These are phyloP conservation scores for Plusia festucae DNA, from an alignment of 2,888 invertebrate genomes.

Conservation along the genomic window DNA sequence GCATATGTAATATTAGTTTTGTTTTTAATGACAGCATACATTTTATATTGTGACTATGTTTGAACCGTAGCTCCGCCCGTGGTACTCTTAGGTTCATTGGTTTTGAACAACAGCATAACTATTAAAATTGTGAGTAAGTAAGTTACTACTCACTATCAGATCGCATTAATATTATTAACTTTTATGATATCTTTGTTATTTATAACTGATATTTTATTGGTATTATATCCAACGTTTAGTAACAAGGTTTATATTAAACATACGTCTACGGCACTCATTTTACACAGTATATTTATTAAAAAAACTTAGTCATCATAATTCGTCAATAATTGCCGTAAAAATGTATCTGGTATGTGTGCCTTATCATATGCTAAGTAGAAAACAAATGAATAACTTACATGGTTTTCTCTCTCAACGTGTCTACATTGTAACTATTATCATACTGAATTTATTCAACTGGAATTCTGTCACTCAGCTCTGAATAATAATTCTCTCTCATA, in stretches of 20 bases:
- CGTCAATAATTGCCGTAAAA: no score
- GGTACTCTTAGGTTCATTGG: no score
- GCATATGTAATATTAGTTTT: constrained; percentile 5
- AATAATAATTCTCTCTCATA: neutral
- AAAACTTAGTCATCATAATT: no score
- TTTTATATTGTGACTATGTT: neutral
- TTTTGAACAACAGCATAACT: no score
- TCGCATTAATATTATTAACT: no score
- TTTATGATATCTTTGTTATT: neutral
- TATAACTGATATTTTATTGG: neutral
- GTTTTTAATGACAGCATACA: neutral
- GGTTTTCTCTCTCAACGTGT: neutral
- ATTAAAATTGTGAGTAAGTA: no score
- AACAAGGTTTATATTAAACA: no score
- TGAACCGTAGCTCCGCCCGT: no score
- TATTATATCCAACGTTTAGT: neutral
- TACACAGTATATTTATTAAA: no score
- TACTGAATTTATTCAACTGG: neutral
- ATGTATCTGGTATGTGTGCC: no score
- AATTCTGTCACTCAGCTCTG: neutral
- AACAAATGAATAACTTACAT: neutral
- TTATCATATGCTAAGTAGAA: neutral
- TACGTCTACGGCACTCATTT: no score
- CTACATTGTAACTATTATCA: neutral
- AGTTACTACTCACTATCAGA: no score